phyloP scores from a whole-genome alignment of 1,140 invertebrate genomes.

The Pseudoatta argentina region DNA sequence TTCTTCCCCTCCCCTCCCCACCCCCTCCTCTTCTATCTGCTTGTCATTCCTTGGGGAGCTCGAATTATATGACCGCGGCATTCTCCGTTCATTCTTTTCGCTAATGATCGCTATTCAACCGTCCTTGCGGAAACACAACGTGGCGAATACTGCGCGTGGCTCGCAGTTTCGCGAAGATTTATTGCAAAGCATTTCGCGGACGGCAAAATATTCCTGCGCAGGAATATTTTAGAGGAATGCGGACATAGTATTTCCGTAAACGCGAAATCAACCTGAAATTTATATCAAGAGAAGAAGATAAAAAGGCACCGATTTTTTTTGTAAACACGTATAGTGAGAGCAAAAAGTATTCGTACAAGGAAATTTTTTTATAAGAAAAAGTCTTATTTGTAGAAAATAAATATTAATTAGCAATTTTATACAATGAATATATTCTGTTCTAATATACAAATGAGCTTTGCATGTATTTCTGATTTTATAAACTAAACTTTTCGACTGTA shows the following conservation, averaged over 20 bases:
- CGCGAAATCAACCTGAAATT: not conserved
- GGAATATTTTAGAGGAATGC: slow-evolving; percentile 9
- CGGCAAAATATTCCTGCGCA: slow-evolving; percentile 21
- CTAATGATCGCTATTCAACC: slow-evolving; percentile 49
- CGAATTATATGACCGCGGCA: slow-evolving; percentile 28
- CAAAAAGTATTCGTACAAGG: too few species aligned
- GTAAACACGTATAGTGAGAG: not conserved
- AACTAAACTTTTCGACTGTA: too few species aligned
- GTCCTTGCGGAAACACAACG: slow-evolving; percentile 37
- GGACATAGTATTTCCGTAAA: not conserved
- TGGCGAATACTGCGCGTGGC: slow-evolving; percentile 7
- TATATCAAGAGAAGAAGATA: not conserved
- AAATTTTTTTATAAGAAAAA: too few species aligned
- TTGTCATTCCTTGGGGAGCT: slow-evolving; percentile 12
- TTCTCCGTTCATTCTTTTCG: slow-evolving; percentile 37
- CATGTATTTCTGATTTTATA: too few species aligned
- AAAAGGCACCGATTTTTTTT: not conserved
- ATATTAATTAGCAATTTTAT: too few species aligned
- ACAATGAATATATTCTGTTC: too few species aligned
- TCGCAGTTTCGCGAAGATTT: slow-evolving; percentile 31
- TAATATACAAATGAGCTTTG: too few species aligned
- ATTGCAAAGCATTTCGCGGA: slow-evolving; percentile 13
- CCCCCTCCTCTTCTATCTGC: not conserved
- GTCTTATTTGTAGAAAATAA: too few species aligned
- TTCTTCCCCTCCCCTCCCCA: not conserved